Percentiles rank a stretch among this genome's conserved stretches.
phyloP scores from a whole-genome alignment of 2,113 vertebrate species.

The Machaerirhynchus nigripectus region DNA sequence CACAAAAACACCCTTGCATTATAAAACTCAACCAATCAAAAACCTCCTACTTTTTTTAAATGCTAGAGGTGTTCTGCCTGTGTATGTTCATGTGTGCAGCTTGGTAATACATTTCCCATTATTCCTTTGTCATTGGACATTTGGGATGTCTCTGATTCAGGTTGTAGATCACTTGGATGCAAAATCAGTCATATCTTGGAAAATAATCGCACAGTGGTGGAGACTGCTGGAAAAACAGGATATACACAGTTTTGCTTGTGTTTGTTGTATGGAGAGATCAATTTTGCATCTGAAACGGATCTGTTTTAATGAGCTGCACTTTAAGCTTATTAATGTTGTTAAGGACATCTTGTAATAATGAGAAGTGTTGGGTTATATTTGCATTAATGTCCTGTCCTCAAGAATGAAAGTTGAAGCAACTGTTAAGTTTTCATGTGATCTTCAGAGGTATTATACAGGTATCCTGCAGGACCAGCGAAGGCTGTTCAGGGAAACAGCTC shows the following conservation, averaged over 20 bases:
- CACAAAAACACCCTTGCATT: not conserved
- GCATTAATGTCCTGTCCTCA: not conserved
- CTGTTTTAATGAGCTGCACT: not conserved
- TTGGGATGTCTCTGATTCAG: not conserved
- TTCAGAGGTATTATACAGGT: not conserved
- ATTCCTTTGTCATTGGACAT: not conserved
- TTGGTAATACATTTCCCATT: not conserved
- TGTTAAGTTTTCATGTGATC: not conserved
- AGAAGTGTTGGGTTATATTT: not conserved
- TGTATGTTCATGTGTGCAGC: not conserved
- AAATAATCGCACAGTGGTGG: not conserved
- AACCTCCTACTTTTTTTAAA: not conserved
- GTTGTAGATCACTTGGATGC: not conserved
- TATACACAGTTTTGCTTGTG: not conserved
- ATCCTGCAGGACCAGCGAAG: not conserved
- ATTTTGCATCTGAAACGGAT: not conserved
- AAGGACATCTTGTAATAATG: not conserved
- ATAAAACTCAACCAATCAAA: not conserved
- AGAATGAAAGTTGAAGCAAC: not conserved
- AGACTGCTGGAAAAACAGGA: not conserved
- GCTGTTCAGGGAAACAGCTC: not conserved
- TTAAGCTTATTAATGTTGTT: not conserved
- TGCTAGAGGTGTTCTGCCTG: not conserved
- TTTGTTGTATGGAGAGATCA: not conserved
- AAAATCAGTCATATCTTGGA: not conserved